Base-by-base conservation (phyloP, 64 coral and sea anemone species). In the Montipora foliosa region DNA sequence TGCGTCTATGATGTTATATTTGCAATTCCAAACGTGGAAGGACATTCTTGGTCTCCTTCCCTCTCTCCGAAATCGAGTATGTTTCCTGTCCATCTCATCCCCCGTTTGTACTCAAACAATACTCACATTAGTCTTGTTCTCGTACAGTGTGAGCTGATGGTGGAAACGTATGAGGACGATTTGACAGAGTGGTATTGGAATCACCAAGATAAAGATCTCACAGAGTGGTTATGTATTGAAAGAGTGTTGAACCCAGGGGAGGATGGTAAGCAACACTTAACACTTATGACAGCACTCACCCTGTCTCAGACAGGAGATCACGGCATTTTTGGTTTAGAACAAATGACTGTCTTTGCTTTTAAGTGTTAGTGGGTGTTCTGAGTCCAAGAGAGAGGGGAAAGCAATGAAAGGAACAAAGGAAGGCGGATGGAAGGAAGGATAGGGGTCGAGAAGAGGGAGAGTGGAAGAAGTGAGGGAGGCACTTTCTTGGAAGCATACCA, bases 131-230 rank as follows among this genome's bases (percentile, higher is more conserved):
- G 20, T 71, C 21, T n/a, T 9, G 5, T 24, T 71, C 68, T 71
- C 8, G 20, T 8, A 83, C 5, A 98, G 97, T 98, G 97, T 89
- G 97, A 98, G 77, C 64, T 90, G 47, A 98, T 98, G 94, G 91
- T 98, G 22, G 97, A 98, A 88, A 82, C 89, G 16, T 96, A 94
- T 69, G 97, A 98, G 82, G 97, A 98, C 15, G 97, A 95, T 29
- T 72, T 98, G 13, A 94, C 67, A 44, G 62, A 93, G 8, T 98
- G 97, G 97, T 98, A 98, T 19, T 98, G 94, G 90, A 91, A 98
- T 8, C 77, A 93, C 12, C 97, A 95, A 8, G 77, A 98, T 5
- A 48, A 90, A 68, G 94, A 98, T 49, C 81, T 98, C 48, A 95
- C 94, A 17, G 37, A 96, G 16, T 98, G 97, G 97, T 88, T 98